Evolutionary conservation across 2,797 vertebrate species (phyloP).

Genomic region (Clarias platycephalus): DNA sequence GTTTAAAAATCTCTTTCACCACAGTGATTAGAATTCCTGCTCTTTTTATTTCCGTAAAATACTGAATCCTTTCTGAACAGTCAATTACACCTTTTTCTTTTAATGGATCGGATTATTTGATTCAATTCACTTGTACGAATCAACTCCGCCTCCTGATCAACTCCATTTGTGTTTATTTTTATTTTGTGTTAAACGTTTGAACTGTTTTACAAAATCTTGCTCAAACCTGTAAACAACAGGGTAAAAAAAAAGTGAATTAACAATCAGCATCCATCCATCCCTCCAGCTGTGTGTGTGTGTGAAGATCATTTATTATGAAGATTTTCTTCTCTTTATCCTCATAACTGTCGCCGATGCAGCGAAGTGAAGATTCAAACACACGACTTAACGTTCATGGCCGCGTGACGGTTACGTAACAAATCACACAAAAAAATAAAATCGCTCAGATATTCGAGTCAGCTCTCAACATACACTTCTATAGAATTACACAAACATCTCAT

Average conservation of each 20-base stretch:
- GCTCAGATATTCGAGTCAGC: no score
- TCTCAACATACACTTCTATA: neutral
- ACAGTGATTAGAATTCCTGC: neutral
- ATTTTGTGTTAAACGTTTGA: neutral
- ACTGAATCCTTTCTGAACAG: neutral
- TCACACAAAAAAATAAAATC: neutral
- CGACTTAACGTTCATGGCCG: neutral
- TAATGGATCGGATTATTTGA: neutral
- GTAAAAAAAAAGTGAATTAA: neutral
- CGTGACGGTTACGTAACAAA: neutral
- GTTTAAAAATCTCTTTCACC: neutral
- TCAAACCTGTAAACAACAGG: neutral
- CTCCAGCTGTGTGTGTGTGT: neutral
- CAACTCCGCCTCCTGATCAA: neutral
- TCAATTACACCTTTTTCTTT: neutral
- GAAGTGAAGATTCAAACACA: neutral
- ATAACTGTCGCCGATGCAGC: neutral
- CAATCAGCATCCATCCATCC: no score
- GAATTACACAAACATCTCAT: neutral
- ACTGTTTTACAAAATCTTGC: neutral
- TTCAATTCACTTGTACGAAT: neutral
- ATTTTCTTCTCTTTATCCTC: neutral
- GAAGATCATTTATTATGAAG: neutral
- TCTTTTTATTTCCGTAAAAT: no score
- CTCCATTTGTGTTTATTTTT: neutral